Conservation (phyloP, 2,797 vertebrate species). For the Parauchenoglanis ngamensis region DNA sequence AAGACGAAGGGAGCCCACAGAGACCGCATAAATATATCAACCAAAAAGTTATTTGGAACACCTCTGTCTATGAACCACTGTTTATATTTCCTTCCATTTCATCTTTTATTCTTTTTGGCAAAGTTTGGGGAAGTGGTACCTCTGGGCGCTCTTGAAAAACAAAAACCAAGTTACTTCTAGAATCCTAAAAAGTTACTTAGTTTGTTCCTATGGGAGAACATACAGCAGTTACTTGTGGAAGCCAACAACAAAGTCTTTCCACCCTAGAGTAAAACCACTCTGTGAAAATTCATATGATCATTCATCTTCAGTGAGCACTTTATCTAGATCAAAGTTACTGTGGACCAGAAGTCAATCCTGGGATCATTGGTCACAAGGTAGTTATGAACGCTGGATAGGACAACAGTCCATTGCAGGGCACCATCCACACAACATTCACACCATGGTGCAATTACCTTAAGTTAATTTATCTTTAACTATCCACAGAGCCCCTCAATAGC, state of each 20-base stretch:
- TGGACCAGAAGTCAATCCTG: neutral
- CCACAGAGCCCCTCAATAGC: neutral
- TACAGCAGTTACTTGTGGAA: neutral
- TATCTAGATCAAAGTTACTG: neutral
- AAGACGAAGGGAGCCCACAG: neutral
- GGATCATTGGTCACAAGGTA: neutral
- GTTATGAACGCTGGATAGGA: neutral
- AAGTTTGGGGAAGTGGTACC: neutral
- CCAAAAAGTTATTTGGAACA: neutral
- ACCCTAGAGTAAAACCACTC: neutral
- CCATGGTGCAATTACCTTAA: too few relatives aligned
- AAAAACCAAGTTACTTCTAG: neutral
- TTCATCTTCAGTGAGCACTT: neutral
- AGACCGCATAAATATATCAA: neutral
- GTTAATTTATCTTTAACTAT: neutral
- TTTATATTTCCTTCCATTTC: neutral
- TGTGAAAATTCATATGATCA: neutral
- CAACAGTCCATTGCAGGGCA: neutral
- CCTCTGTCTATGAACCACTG: neutral
- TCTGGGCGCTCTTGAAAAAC: too few relatives aligned
- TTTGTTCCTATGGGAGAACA: neutral
- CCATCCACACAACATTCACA: neutral
- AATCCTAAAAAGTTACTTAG: neutral
- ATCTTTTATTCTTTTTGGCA: slow-evolving; percentile 10
- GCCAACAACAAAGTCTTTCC: neutral